Evolutionary conservation across 2,797 vertebrate genomes (phyloP).

Genomic region (Danio choprae): DNA sequence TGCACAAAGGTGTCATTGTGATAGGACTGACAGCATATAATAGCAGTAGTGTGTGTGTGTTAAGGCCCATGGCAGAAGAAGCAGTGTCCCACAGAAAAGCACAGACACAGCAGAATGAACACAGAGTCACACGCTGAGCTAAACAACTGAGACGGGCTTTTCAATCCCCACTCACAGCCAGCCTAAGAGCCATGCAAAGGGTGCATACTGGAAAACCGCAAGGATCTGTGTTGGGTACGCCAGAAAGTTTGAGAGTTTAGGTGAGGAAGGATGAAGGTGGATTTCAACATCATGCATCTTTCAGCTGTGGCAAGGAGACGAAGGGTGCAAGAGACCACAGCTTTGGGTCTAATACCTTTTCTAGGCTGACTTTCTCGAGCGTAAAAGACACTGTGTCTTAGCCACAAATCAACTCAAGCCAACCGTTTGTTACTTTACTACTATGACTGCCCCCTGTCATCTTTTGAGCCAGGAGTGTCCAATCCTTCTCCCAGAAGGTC

Average conservation of each 20-base stretch:
- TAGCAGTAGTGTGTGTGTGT: conserved; percentile 71
- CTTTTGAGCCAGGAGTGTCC: not conserved
- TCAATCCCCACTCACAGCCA: conserved; percentile 68
- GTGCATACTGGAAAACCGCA: conserved; percentile 63
- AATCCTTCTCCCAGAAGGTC: not conserved
- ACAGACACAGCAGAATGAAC: conserved; percentile 77
- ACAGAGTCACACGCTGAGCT: conserved; percentile 60
- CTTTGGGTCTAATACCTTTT: conserved; percentile 49
- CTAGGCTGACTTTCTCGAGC: not conserved
- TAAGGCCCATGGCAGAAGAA: conserved; percentile 72
- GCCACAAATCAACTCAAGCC: conserved; percentile 12
- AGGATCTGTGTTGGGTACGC: conserved; percentile 26
- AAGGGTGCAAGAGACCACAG: conserved; percentile 54
- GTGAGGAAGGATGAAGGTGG: conserved; percentile 4
- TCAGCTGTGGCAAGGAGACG: conserved; percentile 15
- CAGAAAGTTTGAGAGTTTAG: conserved; percentile 28
- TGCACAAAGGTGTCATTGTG: conserved; percentile 75
- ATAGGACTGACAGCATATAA: conserved; percentile 69
- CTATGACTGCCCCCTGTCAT: not conserved
- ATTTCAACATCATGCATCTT: conserved; percentile 44
- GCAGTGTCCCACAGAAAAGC: conserved; percentile 76
- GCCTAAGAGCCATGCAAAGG: conserved; percentile 74
- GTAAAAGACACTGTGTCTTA: no score
- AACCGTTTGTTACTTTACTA: not conserved
- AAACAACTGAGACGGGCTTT: conserved; percentile 44